A percentile compares a stretch with the other conserved stretches of the same genome.
These are phyloP conservation scores for Caenorhabditis panamensis DNA, from an alignment of 2,888 invertebrate species.

Conservation along the genomic window DNA sequence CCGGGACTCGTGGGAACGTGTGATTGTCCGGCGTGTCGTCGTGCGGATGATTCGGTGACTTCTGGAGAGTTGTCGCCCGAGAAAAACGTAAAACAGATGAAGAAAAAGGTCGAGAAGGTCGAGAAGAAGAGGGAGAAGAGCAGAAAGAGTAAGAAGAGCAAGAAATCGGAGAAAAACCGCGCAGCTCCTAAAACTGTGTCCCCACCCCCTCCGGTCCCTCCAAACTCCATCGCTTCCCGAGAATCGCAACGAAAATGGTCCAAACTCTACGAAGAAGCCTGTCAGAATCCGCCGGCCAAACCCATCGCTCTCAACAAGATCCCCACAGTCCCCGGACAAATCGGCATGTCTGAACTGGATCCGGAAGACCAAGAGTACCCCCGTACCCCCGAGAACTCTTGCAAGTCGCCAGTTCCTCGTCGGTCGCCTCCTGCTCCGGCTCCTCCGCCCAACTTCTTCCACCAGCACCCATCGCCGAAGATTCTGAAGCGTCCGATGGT, in stretches of 20 bases:
- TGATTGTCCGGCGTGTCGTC: slow-evolving; percentile 27
- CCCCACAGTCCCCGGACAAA: slow-evolving; percentile 22
- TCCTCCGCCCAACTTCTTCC: background rate
- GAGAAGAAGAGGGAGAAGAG: background rate
- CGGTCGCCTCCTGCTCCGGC: slow-evolving; percentile 15
- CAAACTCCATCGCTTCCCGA: slow-evolving; percentile 25
- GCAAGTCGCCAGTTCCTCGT: background rate
- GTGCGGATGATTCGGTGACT: slow-evolving; percentile 4
- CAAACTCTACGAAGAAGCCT: slow-evolving; percentile 31
- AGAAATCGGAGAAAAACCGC: background rate
- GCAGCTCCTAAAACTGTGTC: background rate
- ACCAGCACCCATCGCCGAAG: background rate
- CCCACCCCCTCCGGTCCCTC: slow-evolving; percentile 14
- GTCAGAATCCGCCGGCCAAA: slow-evolving; percentile 3
- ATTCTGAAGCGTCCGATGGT: slow-evolving; percentile 12
- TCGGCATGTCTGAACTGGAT: slow-evolving; percentile 40
- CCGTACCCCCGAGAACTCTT: too few species aligned
- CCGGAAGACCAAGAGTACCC: slow-evolving; percentile 17
- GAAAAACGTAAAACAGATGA: background rate
- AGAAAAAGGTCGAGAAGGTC: background rate
- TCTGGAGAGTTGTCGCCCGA: slow-evolving; percentile 10
- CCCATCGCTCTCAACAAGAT: slow-evolving; percentile 35
- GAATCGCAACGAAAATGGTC: slow-evolving; percentile 18
- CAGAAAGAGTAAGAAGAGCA: background rate
- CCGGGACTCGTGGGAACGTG: slow-evolving; percentile 14